phyloP scores from a whole-genome alignment of 2,113 vertebrate species.

The Apteryx mantelli region DNA sequence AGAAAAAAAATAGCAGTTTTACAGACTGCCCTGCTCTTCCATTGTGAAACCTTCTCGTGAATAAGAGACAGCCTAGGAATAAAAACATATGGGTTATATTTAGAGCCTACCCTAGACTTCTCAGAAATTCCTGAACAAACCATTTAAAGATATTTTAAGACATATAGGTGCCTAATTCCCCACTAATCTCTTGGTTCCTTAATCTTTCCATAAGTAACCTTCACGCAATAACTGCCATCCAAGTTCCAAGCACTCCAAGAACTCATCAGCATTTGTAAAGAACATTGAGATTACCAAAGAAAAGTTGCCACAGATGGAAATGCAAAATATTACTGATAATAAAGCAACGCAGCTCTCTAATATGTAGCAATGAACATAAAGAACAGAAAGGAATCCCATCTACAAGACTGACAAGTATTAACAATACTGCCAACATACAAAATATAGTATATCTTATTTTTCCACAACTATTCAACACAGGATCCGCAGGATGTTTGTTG shows the following conservation, averaged over 20 bases:
- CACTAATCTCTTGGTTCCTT: neutral
- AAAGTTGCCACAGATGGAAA: neutral
- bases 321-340: neutral
- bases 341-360: neutral
- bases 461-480: neutral
- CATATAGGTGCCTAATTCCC: neutral
- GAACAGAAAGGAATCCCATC: neutral
- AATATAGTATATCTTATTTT: neutral
- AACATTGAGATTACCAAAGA: neutral
- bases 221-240: neutral
- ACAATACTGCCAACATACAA: neutral
- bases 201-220: neutral
- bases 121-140: neutral
- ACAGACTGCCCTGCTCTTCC: neutral
- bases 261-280: neutral
- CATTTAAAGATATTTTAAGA: neutral
- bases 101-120: neutral
- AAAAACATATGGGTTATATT: neutral
- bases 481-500: neutral
- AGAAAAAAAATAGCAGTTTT: neutral
- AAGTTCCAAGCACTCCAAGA: neutral
- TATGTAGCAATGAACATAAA: neutral
- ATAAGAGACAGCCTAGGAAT: neutral
- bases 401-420: neutral
- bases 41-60: neutral